Percentiles rank a stretch among this genome's conserved stretches.
Evolutionary conservation across 1,140 invertebrate genomes (phyloP).

Genomic region (Chrysoperla carnea): DNA sequence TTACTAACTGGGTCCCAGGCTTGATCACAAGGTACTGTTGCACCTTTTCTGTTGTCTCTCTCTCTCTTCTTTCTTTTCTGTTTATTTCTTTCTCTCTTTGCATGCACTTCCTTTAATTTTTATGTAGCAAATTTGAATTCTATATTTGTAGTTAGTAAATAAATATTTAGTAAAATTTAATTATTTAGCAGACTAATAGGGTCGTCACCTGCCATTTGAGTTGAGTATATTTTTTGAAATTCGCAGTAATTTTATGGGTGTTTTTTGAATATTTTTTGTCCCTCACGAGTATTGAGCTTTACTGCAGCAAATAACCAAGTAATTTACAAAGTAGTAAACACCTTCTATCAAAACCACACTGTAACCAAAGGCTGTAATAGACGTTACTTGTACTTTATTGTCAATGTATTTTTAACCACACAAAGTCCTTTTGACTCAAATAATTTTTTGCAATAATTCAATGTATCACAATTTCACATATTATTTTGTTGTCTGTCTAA

Average conservation of each 20-base stretch:
- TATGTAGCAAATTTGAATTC: not conserved
- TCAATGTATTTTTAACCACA: conserved; percentile 13
- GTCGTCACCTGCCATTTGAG: not conserved
- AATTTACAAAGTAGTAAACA: conserved; percentile 8
- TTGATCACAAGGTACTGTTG: conserved; percentile 19
- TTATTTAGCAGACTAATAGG: not conserved
- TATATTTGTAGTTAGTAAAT: no score
- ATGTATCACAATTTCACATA: not conserved
- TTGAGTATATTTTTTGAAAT: conserved; percentile 1
- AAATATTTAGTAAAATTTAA: no score
- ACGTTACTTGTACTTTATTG: conserved; percentile 7
- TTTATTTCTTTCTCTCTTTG: conserved; percentile 1
- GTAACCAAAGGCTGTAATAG: conserved; percentile 12
- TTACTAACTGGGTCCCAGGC: conserved; percentile 5
- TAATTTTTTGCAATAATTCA: not conserved
- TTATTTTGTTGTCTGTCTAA: not conserved
- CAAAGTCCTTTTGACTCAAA: conserved; percentile 10
- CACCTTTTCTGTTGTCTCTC: not conserved
- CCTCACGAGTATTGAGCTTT: conserved; percentile 19
- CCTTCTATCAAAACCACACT: conserved; percentile 12
- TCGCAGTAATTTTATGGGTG: not conserved
- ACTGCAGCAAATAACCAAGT: conserved; percentile 18
- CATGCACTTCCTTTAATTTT: not conserved
- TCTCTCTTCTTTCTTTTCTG: not conserved
- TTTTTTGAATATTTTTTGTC: conserved; percentile 8